Evolutionary conservation across 2,113 vertebrate genomes (phyloP).

Genomic region (Leucosticte australis): DNA sequence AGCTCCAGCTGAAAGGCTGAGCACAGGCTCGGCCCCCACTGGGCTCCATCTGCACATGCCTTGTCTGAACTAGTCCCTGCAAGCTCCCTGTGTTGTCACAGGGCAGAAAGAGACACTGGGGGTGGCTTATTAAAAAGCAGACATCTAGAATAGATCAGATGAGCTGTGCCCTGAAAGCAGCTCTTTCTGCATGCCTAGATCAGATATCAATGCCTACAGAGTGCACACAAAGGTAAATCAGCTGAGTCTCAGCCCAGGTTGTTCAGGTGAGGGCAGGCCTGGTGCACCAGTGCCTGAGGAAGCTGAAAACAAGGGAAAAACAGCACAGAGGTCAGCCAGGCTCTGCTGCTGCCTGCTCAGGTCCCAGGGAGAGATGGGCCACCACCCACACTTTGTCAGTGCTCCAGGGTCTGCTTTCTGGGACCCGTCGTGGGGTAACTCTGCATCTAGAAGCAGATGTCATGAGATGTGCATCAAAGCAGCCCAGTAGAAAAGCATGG

Average conservation of each 20-base stretch:
- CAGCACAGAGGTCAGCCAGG: accelerated
- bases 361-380: background rate
- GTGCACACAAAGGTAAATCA: background rate
- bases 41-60: background rate
- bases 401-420: background rate
- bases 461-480: background rate
- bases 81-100: background rate
- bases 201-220: background rate
- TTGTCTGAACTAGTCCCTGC: background rate
- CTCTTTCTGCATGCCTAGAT: background rate
- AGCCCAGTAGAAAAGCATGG: background rate
- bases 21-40: accelerated
- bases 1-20: background rate
- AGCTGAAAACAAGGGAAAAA: background rate
- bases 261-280: background rate
- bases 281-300: background rate
- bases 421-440: background rate
- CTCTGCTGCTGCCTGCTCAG: background rate
- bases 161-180: background rate
- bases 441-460: background rate
- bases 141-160: background rate
- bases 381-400: background rate
- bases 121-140: background rate
- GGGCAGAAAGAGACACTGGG: background rate
- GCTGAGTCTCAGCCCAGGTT: background rate